Evolutionary conservation across 2,888 invertebrate genomes (phyloP).

Genomic region (Scaptomyza tumidula): DNA sequence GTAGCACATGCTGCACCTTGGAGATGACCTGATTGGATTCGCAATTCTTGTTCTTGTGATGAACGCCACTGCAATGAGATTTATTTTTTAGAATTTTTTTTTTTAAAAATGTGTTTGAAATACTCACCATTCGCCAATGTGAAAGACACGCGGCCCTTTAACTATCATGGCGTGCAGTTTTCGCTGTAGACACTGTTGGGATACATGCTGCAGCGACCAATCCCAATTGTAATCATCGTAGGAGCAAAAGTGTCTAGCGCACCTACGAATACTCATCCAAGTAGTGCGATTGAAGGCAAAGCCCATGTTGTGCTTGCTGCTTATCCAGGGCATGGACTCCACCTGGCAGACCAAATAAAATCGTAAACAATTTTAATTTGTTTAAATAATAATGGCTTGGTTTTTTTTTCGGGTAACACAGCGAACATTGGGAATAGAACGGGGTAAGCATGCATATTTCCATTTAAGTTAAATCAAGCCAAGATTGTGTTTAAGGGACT

Average conservation of each 20-base stretch:
- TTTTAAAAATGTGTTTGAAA: neutral
- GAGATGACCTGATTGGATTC: constrained; percentile 93
- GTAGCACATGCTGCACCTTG: constrained; percentile 92
- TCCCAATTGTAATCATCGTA: constrained; percentile 99
- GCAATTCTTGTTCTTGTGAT: constrained; percentile 97
- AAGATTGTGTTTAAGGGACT: constrained; percentile 21
- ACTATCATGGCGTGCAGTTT: constrained; percentile 95
- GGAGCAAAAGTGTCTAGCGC: constrained; percentile 94
- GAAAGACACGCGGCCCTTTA: constrained; percentile 97
- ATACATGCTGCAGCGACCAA: constrained; percentile 96
- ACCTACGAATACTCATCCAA: constrained; percentile 93
- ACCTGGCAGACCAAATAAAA: constrained; percentile 86
- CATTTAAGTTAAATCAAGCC: constrained; percentile 19
- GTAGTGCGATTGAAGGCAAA: constrained; percentile 96
- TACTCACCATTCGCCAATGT: constrained; percentile 98
- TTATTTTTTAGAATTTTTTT: neutral
- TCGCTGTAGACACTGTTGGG: constrained; percentile 91
- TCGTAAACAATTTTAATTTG: constrained; percentile 1
- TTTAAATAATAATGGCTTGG: no score
- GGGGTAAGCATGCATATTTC: constrained; percentile 62
- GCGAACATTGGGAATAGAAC: constrained; percentile 17
- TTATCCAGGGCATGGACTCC: constrained; percentile 96
- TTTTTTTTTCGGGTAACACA: constrained; percentile 16
- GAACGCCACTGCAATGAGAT: constrained; percentile 91
- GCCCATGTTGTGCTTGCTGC: constrained; percentile 99